Evolutionary conservation across 2,113 vertebrate species (phyloP), one percentile per base, ranked within the genome.

Genomic region (Tetraodon nigroviridis): DNA sequence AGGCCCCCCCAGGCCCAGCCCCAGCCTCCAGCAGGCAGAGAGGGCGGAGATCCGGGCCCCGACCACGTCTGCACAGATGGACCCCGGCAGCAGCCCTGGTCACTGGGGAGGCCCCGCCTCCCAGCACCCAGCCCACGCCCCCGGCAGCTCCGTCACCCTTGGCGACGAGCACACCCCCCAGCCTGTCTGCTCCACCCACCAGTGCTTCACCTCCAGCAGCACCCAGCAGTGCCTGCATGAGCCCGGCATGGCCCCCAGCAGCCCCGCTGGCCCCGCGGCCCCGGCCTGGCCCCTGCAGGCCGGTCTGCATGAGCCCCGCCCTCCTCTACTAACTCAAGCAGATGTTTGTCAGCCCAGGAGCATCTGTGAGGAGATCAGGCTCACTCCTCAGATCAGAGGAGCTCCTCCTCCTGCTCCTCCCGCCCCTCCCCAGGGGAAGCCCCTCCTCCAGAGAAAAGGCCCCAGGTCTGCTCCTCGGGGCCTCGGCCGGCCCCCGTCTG

Each of bases 401-500:
- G 89, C 92, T 74, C 79, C 87, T 87, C 1, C 58, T 40, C 69
- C 69, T 64, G 46, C 50, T 55, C 55, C 58, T 55, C 51, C 64
- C 48, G 21, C 54, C 58, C 40, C 11, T 47, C 48, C 60, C 55
- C 67, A 45, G 51, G 21, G 45, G 83, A 90, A 90, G 86, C 89
- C 92, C 87, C 87, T 84, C 12, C 93, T 58, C 24, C 51, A 55
- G 75, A 72, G 67, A 64, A 64, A 56, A 58, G 58, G 48, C 73
- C 75, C 67, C 72, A 42, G 58, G 56, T 3, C 58, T 12, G 67
- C 51, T 16, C 75, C 58, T 2, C 56, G 91, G 82, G n/a, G 82
- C 82, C 92, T 94, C 92, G 94, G 92, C 90, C 92, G 92, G 80
- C 89, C 92, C 73, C 84, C 93, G 81, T 92, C 93, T 89, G 92